These are phyloP conservation scores for Byasa hedistus DNA, from an alignment of 2,888 invertebrate genomes.

Conservation along the genomic window DNA sequence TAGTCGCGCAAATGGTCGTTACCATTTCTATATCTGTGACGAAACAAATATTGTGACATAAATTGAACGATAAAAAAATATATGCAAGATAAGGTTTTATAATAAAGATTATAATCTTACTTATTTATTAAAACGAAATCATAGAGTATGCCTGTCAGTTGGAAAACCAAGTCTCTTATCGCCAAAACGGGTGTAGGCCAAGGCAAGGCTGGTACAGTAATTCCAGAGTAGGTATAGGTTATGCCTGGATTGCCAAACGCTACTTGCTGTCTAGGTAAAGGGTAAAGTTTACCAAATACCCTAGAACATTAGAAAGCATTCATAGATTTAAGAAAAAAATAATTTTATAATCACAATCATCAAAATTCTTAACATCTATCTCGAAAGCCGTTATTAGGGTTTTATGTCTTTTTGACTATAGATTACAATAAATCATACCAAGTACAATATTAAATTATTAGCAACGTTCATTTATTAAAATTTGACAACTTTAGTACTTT, in stretches of 20 bases:
- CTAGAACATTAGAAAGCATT: conserved; percentile 45
- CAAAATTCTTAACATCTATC: too few relatives aligned
- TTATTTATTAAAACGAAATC: conserved; percentile 85
- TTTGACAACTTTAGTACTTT: not conserved
- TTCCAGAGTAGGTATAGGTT: conserved; percentile 83
- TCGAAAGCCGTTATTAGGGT: not conserved
- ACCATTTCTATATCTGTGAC: conserved; percentile 82
- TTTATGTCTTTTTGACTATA: not conserved
- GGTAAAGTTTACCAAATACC: conserved; percentile 83
- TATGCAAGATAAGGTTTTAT: conserved; percentile 16
- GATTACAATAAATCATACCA: not conserved
- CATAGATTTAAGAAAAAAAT: not conserved
- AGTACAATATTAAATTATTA: not conserved
- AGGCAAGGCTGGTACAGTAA: conserved; percentile 81
- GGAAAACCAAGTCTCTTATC: conserved; percentile 73
- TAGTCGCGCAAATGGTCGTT: conserved; percentile 86
- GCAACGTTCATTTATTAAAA: not conserved
- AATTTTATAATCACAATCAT: not conserved
- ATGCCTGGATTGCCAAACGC: conserved; percentile 84
- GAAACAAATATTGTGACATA: conserved; percentile 16
- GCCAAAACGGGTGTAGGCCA: conserved; percentile 79
- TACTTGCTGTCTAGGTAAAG: conserved; percentile 84
- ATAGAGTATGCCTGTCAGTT: conserved; percentile 77
- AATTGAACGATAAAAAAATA: conserved; percentile 2
- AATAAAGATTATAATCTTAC: conserved; percentile 58